A percentile compares a stretch with the other conserved stretches of the same genome.
phyloP scores from a whole-genome alignment of 2,797 vertebrate genomes.

The Eulemur mongoz region DNA sequence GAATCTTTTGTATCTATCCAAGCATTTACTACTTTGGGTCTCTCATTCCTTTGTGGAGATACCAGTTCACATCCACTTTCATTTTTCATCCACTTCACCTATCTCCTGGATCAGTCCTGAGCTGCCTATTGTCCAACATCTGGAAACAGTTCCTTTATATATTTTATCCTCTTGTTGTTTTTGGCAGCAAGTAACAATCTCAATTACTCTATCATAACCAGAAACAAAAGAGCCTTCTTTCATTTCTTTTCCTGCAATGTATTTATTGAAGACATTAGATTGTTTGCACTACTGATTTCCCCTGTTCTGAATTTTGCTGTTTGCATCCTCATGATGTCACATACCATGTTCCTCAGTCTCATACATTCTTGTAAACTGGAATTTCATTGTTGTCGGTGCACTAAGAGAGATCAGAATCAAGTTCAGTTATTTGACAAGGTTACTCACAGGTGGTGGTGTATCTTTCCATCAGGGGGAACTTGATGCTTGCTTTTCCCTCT shows the following conservation, averaged over 20 bases:
- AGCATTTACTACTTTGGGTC: not conserved
- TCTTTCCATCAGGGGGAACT: not conserved
- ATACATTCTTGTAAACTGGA: not conserved
- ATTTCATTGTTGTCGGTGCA: not conserved
- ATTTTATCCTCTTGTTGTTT: not conserved
- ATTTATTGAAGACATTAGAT: not conserved
- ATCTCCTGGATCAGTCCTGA: not conserved
- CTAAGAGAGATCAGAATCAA: not conserved
- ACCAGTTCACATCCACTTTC: not conserved
- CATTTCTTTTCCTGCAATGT: not conserved
- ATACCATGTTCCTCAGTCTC: not conserved
- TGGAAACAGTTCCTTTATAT: not conserved
- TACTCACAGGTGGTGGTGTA: not conserved
- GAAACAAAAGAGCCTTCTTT: not conserved
- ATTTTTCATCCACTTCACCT: not conserved
- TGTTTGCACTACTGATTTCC: not conserved
- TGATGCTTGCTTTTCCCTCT: not conserved
- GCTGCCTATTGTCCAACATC: not conserved
- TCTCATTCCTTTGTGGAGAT: not conserved
- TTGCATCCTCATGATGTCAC: not conserved
- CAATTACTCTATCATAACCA: not conserved
- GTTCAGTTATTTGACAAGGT: not conserved
- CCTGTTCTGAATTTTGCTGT: not conserved
- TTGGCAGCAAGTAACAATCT: not conserved
- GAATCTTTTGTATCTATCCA: not conserved